A percentile compares a stretch with the other conserved stretches of the same genome.
phyloP scores from a whole-genome alignment of 37 sponge, comb jelly and placozoan species.

The Axinella damicornis region DNA sequence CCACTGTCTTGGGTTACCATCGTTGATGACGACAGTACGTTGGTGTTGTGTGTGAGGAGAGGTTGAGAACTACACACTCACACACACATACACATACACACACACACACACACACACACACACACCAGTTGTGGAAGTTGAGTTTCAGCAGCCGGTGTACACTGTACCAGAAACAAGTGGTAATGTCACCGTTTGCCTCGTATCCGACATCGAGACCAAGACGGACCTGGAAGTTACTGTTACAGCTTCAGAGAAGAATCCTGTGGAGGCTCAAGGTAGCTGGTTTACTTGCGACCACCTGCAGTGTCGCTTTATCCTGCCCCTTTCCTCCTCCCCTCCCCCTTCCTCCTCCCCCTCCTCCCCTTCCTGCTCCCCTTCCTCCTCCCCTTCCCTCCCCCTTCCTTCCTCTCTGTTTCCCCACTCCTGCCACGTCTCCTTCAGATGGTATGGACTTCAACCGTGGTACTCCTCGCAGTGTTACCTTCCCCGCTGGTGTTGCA shows the following conservation, averaged over 20 bases:
- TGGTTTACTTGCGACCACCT: too few relatives aligned
- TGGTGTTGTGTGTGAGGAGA: too few relatives aligned
- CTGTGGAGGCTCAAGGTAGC: background rate
- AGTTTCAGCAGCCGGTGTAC: background rate
- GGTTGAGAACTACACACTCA: too few relatives aligned
- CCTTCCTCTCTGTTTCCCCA: background rate
- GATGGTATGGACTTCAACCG: background rate
- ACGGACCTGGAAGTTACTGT: too few relatives aligned
- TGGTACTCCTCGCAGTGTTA: background rate
- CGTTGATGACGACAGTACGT: constrained; percentile 35
- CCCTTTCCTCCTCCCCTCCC: background rate
- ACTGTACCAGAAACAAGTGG: background rate
- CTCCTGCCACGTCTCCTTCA: background rate
- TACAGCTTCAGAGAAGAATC: too few relatives aligned
- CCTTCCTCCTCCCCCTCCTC: background rate
- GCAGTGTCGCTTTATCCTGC: background rate
- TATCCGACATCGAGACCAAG: background rate
- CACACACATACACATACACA: background rate
- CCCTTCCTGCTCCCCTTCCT: constrained; percentile 1
- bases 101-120: background rate
- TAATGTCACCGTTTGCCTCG: background rate
- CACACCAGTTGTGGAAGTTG: background rate
- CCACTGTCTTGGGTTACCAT: constrained; percentile 2
- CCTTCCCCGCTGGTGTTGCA: constrained; percentile 2
- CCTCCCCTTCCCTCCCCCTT: background rate